phyloP scores from a whole-genome alignment of 1,140 invertebrate genomes.

The Nebria ingens region DNA sequence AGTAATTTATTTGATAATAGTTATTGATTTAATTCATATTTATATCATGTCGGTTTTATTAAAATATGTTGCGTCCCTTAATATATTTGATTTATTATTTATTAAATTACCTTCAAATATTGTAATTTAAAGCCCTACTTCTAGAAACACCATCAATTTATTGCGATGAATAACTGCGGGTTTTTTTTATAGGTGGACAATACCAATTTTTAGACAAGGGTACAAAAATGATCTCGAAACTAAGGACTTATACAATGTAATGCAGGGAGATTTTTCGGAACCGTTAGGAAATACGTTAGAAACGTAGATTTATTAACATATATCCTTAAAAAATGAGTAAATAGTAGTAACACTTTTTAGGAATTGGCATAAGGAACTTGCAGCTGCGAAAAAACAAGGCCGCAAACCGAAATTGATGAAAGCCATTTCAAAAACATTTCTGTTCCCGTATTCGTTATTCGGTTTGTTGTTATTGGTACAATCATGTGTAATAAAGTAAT shows the following conservation, averaged over 20 bases:
- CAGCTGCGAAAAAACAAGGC: slow-evolving; percentile 26
- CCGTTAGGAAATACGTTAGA: slow-evolving; percentile 49
- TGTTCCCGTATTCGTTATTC: slow-evolving; percentile 21
- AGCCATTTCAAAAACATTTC: slow-evolving; percentile 34
- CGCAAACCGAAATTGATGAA: slow-evolving; percentile 33
- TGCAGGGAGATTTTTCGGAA: slow-evolving; percentile 47
- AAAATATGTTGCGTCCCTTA: too few relatives aligned
- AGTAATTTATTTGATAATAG: too few relatives aligned
- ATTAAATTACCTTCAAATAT: too few relatives aligned
- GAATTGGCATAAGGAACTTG: slow-evolving; percentile 41
- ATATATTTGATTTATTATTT: too few relatives aligned
- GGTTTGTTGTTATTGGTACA: slow-evolving; percentile 26
- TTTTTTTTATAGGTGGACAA: slow-evolving; percentile 46
- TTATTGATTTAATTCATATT: too few relatives aligned
- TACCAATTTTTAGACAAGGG: slow-evolving; percentile 56
- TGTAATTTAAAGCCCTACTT: too few relatives aligned
- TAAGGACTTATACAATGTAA: slow-evolving; percentile 55
- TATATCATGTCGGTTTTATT: too few relatives aligned
- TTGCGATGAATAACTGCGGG: too few relatives aligned
- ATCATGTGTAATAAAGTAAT: slow-evolving; percentile 25
- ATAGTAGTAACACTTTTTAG: slow-evolving; percentile 25
- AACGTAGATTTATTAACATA: slow-evolving; percentile 37
- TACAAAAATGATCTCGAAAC: slow-evolving; percentile 55
- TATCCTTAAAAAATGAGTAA: slow-evolving; percentile 5
- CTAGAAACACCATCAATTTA: too few relatives aligned